phyloP scores from a whole-genome alignment of 2,113 vertebrate genomes.

The Leucoraja erinaceus region DNA sequence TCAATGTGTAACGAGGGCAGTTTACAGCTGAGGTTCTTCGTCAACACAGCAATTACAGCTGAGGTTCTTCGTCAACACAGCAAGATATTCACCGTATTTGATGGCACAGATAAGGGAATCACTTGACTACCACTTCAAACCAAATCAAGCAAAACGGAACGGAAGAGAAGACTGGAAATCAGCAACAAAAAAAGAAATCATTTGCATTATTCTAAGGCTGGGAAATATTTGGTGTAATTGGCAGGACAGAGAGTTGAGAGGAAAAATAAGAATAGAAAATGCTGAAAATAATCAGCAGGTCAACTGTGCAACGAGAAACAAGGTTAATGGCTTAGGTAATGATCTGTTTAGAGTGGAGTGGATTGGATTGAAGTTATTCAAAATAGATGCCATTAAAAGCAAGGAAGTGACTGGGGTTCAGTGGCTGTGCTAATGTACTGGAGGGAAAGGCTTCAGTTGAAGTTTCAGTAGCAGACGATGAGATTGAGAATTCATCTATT shows the following conservation, averaged over 20 bases:
- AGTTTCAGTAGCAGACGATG: too few species aligned
- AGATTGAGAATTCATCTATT: background rate
- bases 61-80: background rate
- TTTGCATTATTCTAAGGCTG: background rate
- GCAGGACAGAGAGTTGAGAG: background rate
- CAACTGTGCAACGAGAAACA: too few species aligned
- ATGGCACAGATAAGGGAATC: background rate
- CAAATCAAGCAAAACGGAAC: background rate
- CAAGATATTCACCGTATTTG: background rate
- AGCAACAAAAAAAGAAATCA: background rate
- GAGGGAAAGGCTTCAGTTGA: background rate
- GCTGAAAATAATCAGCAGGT: too few species aligned
- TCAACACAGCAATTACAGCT: background rate
- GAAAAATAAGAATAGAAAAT: background rate
- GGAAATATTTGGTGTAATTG: background rate
- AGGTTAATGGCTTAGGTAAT: too few species aligned
- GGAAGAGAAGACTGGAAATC: background rate
- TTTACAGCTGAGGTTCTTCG: background rate
- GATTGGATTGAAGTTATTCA: background rate
- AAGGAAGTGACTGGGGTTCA: background rate
- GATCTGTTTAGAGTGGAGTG: background rate
- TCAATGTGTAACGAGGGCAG: background rate
- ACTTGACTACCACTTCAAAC: background rate
- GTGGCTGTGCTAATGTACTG: background rate
- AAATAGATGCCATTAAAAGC: background rate